These are phyloP conservation scores for Hymenochirus boettgeri DNA, from an alignment of 2,113 vertebrate genomes.

Conservation along the genomic window DNA sequence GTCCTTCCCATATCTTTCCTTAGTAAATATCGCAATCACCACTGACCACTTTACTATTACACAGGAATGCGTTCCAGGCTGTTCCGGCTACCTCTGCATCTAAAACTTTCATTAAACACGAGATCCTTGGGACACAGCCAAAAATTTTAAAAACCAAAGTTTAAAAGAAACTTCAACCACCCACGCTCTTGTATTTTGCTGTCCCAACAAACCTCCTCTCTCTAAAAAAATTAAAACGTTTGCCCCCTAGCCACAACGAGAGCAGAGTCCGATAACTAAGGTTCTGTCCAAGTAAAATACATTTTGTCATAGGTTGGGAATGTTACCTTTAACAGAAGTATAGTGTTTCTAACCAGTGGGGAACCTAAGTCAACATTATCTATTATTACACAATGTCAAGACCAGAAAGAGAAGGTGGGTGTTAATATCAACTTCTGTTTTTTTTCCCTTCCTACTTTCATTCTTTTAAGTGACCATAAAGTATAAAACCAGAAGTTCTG, in stretches of 20 bases:
- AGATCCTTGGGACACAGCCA: constrained; percentile 68
- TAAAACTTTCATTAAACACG: constrained; percentile 62
- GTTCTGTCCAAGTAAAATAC: constrained; percentile 88
- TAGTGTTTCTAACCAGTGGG: constrained; percentile 85
- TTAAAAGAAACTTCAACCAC: constrained; percentile 69
- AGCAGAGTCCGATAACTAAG: constrained; percentile 81
- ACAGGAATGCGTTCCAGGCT: neutral
- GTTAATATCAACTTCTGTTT: constrained; percentile 77
- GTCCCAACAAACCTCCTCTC: constrained; percentile 75
- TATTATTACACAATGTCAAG: constrained; percentile 82
- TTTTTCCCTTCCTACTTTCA: constrained; percentile 72
- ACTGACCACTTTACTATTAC: neutral
- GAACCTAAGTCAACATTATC: constrained; percentile 93
- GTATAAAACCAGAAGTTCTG: constrained; percentile 78
- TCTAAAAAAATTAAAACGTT: constrained; percentile 69
- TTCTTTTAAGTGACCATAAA: constrained; percentile 71
- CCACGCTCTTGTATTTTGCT: constrained; percentile 68
- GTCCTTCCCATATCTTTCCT: neutral
- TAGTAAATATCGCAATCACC: neutral
- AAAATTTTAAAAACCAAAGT: constrained; percentile 65
- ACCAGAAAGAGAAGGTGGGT: constrained; percentile 82
- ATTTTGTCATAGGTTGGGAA: constrained; percentile 95
- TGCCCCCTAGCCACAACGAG: constrained; percentile 76
- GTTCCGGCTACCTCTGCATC: constrained; percentile 58
- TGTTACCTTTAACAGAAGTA: constrained; percentile 91